Evolutionary conservation across 2,113 vertebrate species (phyloP).

Genomic region (Hippocampus comes): DNA sequence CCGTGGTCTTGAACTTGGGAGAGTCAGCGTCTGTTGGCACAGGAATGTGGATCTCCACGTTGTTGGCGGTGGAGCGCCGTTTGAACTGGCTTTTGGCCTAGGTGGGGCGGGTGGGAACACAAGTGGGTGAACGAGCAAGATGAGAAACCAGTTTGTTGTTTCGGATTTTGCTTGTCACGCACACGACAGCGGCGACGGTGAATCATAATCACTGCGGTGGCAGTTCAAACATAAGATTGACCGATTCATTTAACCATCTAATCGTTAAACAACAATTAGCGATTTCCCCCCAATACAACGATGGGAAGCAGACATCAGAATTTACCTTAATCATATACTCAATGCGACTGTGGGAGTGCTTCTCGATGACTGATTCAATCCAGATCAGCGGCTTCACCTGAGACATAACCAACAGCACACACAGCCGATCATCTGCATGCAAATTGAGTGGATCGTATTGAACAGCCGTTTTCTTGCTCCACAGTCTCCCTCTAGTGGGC

Average conservation of each 20-base stretch:
- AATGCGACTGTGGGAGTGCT: conserved; percentile 97
- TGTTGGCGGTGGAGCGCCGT: conserved; percentile 94
- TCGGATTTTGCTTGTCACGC: background rate
- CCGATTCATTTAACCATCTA: background rate
- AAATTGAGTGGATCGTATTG: background rate
- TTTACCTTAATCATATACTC: conserved; percentile 98
- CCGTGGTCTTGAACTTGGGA: conserved; percentile 97
- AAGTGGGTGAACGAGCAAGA: conserved; percentile 35
- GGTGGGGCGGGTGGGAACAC: background rate
- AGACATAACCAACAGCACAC: conserved; percentile 12
- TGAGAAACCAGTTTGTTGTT: conserved; percentile 3
- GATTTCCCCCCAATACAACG: background rate
- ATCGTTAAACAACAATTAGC: background rate
- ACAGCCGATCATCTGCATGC: background rate
- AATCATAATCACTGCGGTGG: background rate
- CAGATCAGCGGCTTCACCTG: conserved; percentile 97
- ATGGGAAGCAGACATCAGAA: background rate
- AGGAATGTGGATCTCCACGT: conserved; percentile 98
- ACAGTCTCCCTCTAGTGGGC: conserved; percentile 47
- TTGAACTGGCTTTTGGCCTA: conserved; percentile 98
- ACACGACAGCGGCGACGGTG: background rate
- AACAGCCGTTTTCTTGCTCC: background rate
- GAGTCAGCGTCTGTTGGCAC: conserved; percentile 96
- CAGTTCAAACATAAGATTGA: background rate
- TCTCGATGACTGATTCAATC: conserved; percentile 98